Percentiles rank a stretch among this genome's conserved stretches.
phyloP scores from a whole-genome alignment of 2,888 invertebrate genomes.

The Lysandra coridon region DNA sequence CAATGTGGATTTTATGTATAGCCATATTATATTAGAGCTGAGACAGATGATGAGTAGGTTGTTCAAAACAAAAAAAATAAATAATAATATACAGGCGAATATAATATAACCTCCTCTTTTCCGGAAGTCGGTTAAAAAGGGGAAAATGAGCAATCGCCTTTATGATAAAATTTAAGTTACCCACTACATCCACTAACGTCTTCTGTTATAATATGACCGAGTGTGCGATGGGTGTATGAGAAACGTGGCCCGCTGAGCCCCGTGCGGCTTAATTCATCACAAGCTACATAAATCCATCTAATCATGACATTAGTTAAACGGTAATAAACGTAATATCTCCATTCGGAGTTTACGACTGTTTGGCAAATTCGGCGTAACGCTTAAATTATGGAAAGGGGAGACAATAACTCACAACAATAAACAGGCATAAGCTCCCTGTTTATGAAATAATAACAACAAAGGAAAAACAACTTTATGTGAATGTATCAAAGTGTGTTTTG shows the following conservation, averaged over 20 bases:
- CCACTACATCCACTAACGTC: too few relatives aligned
- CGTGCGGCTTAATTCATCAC: not conserved
- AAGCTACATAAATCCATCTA: not conserved
- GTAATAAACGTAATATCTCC: slow-evolving; percentile 10
- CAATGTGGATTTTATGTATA: too few relatives aligned
- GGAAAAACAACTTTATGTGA: not conserved
- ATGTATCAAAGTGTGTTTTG: not conserved
- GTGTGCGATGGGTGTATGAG: too few relatives aligned
- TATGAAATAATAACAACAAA: not conserved
- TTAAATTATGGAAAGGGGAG: slow-evolving; percentile 44
- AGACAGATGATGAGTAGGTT: too few relatives aligned
- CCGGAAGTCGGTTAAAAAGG: too few relatives aligned
- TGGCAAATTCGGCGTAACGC: slow-evolving; percentile 28
- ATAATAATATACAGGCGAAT: too few relatives aligned
- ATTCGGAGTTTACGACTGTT: not conserved
- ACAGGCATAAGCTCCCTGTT: slow-evolving; percentile 54
- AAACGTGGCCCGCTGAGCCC: not conserved
- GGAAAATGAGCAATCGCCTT: too few relatives aligned
- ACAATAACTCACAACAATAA: slow-evolving; percentile 60
- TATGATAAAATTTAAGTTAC: too few relatives aligned
- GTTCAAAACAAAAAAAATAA: too few relatives aligned
- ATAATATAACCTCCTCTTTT: too few relatives aligned
- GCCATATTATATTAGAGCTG: too few relatives aligned
- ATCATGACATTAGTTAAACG: slow-evolving; percentile 21
- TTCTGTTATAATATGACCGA: too few relatives aligned